These are phyloP conservation scores for Halcyon malimbica DNA, from an alignment of 2,113 vertebrate genomes.

Conservation along the genomic window DNA sequence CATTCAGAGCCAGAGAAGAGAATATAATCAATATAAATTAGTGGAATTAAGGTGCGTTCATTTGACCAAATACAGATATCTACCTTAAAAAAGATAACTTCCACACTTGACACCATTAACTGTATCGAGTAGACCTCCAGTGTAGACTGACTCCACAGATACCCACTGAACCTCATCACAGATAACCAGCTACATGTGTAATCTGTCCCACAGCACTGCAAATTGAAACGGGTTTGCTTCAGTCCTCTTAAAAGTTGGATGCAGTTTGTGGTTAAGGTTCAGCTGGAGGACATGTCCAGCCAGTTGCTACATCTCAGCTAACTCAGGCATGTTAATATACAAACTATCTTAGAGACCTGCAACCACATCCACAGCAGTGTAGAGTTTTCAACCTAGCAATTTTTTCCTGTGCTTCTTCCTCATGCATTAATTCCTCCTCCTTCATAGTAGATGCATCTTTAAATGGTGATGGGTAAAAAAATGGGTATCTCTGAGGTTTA, in stretches of 20 bases:
- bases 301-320: not conserved
- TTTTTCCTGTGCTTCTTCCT: not conserved
- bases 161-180: not conserved
- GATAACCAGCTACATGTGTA: not conserved
- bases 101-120: not conserved
- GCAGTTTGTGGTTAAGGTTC: not conserved
- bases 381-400: not conserved
- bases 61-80: not conserved
- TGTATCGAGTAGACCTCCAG: not conserved
- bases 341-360: not conserved
- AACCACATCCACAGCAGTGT: not conserved
- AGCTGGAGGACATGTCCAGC: not conserved
- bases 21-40: not conserved
- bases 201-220: not conserved
- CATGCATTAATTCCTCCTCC: not conserved
- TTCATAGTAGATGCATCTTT: not conserved
- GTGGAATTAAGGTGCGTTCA: not conserved
- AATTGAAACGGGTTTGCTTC: not conserved
- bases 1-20: not conserved
- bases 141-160: not conserved
- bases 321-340: not conserved
- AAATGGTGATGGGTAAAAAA: not conserved
- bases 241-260: accelerated
- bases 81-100: not conserved
- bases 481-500: not conserved